Evolutionary conservation across 2,113 vertebrate genomes (phyloP).

Genomic region (Thinocorus orbignyianus): DNA sequence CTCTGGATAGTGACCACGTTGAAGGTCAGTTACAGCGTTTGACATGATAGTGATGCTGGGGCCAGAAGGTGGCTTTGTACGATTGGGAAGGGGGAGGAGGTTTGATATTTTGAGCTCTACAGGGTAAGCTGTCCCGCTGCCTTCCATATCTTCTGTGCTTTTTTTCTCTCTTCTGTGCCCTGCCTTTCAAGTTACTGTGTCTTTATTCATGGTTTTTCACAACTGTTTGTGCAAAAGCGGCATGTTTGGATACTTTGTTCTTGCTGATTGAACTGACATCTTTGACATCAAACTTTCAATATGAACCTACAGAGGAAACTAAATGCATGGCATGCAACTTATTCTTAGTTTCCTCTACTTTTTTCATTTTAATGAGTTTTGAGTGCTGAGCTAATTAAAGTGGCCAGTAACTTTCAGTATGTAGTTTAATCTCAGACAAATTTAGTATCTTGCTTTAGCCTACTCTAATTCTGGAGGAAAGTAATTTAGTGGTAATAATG

Average conservation of each 20-base stretch:
- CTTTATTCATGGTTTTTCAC: not conserved
- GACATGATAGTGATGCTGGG: not conserved
- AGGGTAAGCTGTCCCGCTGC: not conserved
- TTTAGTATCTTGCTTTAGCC: not conserved
- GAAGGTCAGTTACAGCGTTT: not conserved
- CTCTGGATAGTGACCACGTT: not conserved
- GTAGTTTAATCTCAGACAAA: not conserved
- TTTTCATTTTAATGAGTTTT: not conserved
- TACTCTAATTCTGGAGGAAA: not conserved
- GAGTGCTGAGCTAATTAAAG: slow-evolving; percentile 6
- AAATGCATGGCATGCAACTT: not conserved
- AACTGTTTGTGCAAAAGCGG: not conserved
- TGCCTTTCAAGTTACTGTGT: not conserved
- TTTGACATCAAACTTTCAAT: not conserved
- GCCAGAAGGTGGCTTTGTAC: not conserved
- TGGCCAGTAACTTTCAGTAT: not conserved
- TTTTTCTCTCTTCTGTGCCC: not conserved
- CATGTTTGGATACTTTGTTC: not conserved
- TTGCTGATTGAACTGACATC: not conserved
- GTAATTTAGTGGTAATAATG: not conserved
- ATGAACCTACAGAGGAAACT: not conserved
- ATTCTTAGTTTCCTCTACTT: not conserved
- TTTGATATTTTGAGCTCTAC: not conserved
- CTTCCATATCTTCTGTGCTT: not conserved
- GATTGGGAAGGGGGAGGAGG: not conserved